Evolutionary conservation across 2,797 vertebrate species (phyloP).

Genomic region (Hoplostethus atlanticus): DNA sequence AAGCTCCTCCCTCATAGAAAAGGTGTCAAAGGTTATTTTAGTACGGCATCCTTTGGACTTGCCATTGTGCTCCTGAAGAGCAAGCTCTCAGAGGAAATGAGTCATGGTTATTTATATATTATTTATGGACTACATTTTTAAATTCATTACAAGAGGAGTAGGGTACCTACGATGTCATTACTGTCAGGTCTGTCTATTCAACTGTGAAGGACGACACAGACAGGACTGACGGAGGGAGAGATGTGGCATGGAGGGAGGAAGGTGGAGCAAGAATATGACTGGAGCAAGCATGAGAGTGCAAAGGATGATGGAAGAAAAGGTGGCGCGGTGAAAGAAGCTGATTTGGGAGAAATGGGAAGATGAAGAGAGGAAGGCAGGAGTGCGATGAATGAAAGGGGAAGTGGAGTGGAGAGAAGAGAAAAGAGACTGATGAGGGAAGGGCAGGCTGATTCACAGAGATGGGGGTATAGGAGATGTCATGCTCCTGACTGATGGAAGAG

Average conservation of each 20-base stretch:
- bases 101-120: constrained; percentile 8
- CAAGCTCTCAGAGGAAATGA: neutral
- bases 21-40: constrained; percentile 4
- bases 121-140: constrained; percentile 2
- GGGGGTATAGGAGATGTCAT: neutral
- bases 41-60: neutral
- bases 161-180: neutral
- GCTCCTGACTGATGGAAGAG: neutral
- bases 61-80: neutral
- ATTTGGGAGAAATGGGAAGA: constrained; percentile 41
- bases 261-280: neutral
- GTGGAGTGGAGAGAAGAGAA: neutral
- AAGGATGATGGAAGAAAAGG: constrained; percentile 21
- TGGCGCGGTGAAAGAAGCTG: constrained; percentile 26
- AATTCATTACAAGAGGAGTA: constrained; percentile 9
- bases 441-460: constrained; percentile 11
- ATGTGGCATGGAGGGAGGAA: constrained; percentile 12
- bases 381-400: constrained; percentile 18
- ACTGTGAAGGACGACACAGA: constrained; percentile 47
- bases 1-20: constrained; percentile 5
- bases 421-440: constrained; percentile 30
- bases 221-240: constrained; percentile 35
- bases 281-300: neutral
- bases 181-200: constrained; percentile 2
- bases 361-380: constrained; percentile 5